Conservation (phyloP, 2,888 invertebrate genomes). For the Luperina testacea region DNA sequence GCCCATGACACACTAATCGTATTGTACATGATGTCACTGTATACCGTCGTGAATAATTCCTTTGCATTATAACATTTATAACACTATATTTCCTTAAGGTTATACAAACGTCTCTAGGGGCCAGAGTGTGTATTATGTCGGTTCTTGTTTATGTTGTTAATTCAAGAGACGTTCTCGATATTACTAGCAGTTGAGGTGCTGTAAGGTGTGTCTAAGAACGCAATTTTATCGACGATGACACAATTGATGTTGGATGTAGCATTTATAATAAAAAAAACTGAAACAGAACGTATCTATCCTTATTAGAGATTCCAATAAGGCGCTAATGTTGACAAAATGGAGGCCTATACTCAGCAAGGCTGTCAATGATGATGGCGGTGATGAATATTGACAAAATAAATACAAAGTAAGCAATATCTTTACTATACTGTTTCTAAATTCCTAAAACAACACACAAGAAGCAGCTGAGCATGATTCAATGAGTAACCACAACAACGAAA, state of each 20-base stretch:
- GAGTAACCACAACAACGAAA: slow-evolving; percentile 1
- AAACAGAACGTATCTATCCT: neutral
- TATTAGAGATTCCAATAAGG: neutral
- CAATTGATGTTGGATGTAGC: neutral
- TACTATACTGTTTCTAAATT: neutral
- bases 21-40: slow-evolving; percentile 70
- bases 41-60: slow-evolving; percentile 61
- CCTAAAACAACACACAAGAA: neutral
- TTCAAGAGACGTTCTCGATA: slow-evolving; percentile 50
- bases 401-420: neutral
- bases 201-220: slow-evolving; percentile 21
- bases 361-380: neutral
- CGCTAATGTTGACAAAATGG: neutral
- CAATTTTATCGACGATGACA: slow-evolving; percentile 20
- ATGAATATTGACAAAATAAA: neutral
- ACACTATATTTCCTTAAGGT: slow-evolving; percentile 63
- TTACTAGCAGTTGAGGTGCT: slow-evolving; percentile 27
- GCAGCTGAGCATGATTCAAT: neutral
- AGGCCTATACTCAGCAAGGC: neutral
- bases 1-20: slow-evolving; percentile 71
- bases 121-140: slow-evolving; percentile 29
- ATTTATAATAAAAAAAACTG: neutral
- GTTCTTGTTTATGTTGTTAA: slow-evolving; percentile 41
- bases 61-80: slow-evolving; percentile 52
- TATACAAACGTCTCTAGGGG: slow-evolving; percentile 57